These are phyloP conservation scores for Cataglyphis rosenhaueri DNA, from an alignment of 2,888 invertebrate species.

Conservation along the genomic window DNA sequence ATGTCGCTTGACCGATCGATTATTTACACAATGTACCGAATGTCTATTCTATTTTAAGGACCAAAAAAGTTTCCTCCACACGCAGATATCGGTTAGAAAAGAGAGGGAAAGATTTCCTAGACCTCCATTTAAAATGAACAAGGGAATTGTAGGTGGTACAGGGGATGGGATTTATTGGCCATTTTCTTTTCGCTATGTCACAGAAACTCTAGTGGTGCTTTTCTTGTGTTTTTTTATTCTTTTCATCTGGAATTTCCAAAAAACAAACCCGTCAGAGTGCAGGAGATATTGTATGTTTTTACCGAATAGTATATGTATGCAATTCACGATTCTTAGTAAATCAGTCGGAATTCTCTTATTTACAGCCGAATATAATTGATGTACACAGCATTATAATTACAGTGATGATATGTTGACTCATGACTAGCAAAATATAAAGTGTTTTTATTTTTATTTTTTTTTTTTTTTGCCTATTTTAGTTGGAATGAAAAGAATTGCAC, in stretches of 20 bases:
- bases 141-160: conserved; percentile 56
- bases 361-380: not conserved
- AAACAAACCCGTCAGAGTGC: not conserved
- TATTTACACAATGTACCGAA: not conserved
- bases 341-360: not conserved
- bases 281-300: not conserved
- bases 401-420: not conserved
- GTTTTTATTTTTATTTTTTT: not conserved
- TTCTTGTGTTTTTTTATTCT: not conserved
- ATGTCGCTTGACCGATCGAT: not conserved
- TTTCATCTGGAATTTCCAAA: not conserved
- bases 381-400: not conserved
- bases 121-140: conserved; percentile 49
- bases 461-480: not conserved
- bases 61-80: not conserved
- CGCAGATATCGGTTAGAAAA: not conserved
- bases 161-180: not conserved
- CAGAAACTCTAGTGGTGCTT: conserved; percentile 46
- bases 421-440: too few relatives aligned
- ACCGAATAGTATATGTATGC: not conserved
- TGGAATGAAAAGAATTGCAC: not conserved
- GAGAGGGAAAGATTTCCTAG: not conserved
- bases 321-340: not conserved
- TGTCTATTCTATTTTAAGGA: not conserved
- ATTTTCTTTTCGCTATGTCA: conserved; percentile 63